Evolutionary conservation across 2,113 vertebrate genomes (phyloP).

Genomic region (Lamprologus callipterus): DNA sequence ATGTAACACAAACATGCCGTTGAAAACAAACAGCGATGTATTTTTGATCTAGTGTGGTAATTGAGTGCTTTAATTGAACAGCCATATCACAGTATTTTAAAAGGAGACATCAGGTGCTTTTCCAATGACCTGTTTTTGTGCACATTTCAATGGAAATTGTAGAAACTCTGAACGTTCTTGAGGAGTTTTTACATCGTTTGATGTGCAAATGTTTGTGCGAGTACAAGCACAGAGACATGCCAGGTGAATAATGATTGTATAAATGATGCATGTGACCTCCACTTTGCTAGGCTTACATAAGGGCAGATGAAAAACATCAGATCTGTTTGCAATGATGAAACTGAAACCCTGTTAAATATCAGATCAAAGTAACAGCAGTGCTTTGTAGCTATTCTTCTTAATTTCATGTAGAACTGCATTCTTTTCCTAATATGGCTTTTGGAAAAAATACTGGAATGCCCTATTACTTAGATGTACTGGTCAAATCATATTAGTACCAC

Average conservation of each 20-base stretch:
- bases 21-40: neutral
- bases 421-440: neutral
- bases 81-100: neutral
- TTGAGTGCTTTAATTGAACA: neutral
- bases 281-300: neutral
- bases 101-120: neutral
- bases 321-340: neutral
- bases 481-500: neutral
- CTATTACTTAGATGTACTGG: neutral
- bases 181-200: neutral
- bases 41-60: neutral
- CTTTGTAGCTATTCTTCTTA: neutral
- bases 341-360: neutral
- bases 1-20: neutral
- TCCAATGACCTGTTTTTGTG: neutral
- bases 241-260: neutral
- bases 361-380: neutral
- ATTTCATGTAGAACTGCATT: neutral
- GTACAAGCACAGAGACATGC: fast-evolving
- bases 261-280: neutral
- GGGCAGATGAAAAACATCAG: neutral
- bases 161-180: neutral
- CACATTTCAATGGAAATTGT: neutral
- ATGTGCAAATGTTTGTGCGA: neutral
- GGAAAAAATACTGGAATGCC: neutral